A percentile compares a stretch with the other conserved stretches of the same genome.
Conservation (phyloP, 2,113 vertebrate species). For the Crotalus viridis region DNA sequence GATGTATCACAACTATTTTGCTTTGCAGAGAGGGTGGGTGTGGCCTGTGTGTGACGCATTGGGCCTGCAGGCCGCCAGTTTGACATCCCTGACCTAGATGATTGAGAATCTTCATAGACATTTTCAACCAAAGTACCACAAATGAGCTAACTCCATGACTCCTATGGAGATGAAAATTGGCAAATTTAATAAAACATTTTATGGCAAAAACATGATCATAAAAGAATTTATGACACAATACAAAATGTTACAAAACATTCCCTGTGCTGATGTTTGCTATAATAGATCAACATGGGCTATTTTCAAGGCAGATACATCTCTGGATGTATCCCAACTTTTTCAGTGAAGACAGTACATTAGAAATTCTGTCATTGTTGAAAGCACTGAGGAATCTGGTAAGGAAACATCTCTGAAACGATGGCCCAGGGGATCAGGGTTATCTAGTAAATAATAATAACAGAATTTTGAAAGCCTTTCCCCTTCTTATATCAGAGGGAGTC, state of each 20-base stretch:
- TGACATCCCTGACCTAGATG: background rate
- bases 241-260: background rate
- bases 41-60: no score
- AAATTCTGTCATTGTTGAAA: background rate
- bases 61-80: no score
- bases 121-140: background rate
- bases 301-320: background rate
- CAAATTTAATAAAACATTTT: background rate
- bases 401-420: background rate
- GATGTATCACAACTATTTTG: no score
- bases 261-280: background rate
- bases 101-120: background rate
- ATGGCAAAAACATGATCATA: background rate
- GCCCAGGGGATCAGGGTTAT: background rate
- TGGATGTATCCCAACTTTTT: background rate
- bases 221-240: background rate
- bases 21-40: no score
- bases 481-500: background rate
- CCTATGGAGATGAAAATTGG: background rate
- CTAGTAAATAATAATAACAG: background rate
- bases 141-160: background rate
- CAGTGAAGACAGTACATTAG: background rate
- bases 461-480: background rate
- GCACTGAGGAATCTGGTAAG: background rate
- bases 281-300: background rate